phyloP scores from a whole-genome alignment of 2,888 invertebrate species.

The Neocrepidodera transversa region DNA sequence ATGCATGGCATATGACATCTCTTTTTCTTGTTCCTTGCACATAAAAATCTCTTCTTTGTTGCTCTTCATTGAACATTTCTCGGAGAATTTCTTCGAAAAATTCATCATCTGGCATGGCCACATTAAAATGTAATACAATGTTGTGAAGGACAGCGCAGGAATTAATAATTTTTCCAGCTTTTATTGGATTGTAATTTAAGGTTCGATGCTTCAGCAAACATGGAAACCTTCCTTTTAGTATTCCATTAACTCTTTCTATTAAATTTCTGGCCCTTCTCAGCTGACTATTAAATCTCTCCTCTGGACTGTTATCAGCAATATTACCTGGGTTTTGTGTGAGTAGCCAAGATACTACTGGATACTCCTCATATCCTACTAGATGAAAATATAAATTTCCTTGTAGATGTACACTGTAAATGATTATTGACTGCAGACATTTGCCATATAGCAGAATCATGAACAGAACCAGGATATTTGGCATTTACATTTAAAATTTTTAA shows the following conservation, averaged over 20 bases:
- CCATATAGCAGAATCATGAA: neutral
- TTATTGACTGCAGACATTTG: neutral
- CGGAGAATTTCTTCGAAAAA: no score
- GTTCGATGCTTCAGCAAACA: slow-evolving; percentile 14
- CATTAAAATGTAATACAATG: neutral
- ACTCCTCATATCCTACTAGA: neutral
- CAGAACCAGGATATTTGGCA: slow-evolving; percentile 2
- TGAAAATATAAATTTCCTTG: neutral
- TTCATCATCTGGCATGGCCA: no score
- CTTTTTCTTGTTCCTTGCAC: no score
- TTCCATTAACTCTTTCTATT: slow-evolving; percentile 10
- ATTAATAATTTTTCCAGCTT: slow-evolving; percentile 13
- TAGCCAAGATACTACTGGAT: neutral
- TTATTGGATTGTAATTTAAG: slow-evolving; percentile 3
- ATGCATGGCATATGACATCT: no score
- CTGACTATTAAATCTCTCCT: neutral
- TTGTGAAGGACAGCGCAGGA: slow-evolving; percentile 12
- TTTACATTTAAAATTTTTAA: neutral
- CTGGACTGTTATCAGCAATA: neutral
- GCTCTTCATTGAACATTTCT: no score
- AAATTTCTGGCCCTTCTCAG: neutral
- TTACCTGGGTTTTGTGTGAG: neutral
- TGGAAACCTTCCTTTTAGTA: slow-evolving; percentile 7
- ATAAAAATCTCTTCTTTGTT: no score
- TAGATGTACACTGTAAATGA: neutral